Evolutionary conservation across 2,797 vertebrate species (phyloP).

Genomic region (Amphiprion clarkii): DNA sequence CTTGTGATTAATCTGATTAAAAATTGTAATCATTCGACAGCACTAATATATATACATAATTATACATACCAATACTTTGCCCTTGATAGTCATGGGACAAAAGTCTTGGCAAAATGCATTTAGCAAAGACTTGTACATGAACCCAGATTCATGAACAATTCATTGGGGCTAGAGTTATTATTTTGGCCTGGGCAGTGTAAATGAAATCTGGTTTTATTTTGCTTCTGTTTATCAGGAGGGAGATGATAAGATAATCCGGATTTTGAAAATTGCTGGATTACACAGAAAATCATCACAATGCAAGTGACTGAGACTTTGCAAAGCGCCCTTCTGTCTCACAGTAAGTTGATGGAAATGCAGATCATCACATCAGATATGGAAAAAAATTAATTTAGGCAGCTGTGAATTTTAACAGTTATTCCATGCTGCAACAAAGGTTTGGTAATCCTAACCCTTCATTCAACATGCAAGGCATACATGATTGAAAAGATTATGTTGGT

Average conservation of each 20-base stretch:
- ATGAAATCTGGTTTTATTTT: slow-evolving; percentile 76
- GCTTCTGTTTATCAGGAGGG: slow-evolving; percentile 64
- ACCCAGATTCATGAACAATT: slow-evolving; percentile 42
- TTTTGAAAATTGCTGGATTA: slow-evolving; percentile 83
- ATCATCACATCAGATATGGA: slow-evolving; percentile 62
- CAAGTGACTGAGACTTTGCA: slow-evolving; percentile 73
- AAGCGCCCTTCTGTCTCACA: slow-evolving; percentile 54
- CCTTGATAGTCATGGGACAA: background rate
- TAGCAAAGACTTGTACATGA: slow-evolving; percentile 51
- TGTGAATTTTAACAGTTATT: slow-evolving; percentile 62
- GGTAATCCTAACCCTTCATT: slow-evolving; percentile 63
- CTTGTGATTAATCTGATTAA: too few species aligned
- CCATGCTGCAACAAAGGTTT: slow-evolving; percentile 61
- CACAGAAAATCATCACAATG: slow-evolving; percentile 76
- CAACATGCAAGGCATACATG: slow-evolving; percentile 61
- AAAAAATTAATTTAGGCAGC: slow-evolving; percentile 67
- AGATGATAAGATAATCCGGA: slow-evolving; percentile 82
- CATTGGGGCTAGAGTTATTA: slow-evolving; percentile 50
- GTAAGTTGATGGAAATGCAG: slow-evolving; percentile 59
- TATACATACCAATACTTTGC: background rate
- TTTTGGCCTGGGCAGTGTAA: slow-evolving; percentile 70
- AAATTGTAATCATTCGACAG: too few species aligned
- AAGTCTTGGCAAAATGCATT: slow-evolving; percentile 28
- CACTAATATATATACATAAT: background rate
- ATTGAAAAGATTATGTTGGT: slow-evolving; percentile 69